Conservation (phyloP, 2,797 vertebrate species). For the Borostomias antarcticus region DNA sequence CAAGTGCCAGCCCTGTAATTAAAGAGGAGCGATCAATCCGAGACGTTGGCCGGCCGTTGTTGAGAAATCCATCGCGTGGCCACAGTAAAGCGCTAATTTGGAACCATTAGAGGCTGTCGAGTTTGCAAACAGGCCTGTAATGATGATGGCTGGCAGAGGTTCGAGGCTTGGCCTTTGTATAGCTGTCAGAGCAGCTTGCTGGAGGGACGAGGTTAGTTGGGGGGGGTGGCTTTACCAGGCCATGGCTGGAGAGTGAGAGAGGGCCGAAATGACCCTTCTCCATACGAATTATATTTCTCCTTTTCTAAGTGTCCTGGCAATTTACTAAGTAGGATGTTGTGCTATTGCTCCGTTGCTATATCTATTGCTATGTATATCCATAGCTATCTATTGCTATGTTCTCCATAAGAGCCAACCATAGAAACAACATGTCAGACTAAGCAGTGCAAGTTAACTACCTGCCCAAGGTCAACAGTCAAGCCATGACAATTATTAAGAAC, state of each 20-base stretch:
- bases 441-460: no score
- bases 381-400: no score
- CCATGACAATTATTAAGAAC: no score
- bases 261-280: not conserved
- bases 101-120: constrained; percentile 82
- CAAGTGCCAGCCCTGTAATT: constrained; percentile 76
- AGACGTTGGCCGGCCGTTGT: constrained; percentile 76
- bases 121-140: constrained; percentile 83
- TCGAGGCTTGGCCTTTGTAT: constrained; percentile 72
- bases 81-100: constrained; percentile 83
- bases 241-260: not conserved
- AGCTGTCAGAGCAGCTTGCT: constrained; percentile 66
- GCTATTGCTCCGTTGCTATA: not conserved
- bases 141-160: constrained; percentile 79
- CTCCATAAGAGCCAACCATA: no score
- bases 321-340: not conserved
- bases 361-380: no score
- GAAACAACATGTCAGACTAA: no score
- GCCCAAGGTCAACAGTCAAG: no score
- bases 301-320: constrained; percentile 10
- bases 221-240: not conserved
- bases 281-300: constrained; percentile 8
- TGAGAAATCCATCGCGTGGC: constrained; percentile 79
- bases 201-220: not conserved
- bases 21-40: constrained; percentile 81